A percentile compares a stretch with the other conserved stretches of the same genome.
phyloP scores from a whole-genome alignment of 2,113 vertebrate species.

The Tringa solitaria region DNA sequence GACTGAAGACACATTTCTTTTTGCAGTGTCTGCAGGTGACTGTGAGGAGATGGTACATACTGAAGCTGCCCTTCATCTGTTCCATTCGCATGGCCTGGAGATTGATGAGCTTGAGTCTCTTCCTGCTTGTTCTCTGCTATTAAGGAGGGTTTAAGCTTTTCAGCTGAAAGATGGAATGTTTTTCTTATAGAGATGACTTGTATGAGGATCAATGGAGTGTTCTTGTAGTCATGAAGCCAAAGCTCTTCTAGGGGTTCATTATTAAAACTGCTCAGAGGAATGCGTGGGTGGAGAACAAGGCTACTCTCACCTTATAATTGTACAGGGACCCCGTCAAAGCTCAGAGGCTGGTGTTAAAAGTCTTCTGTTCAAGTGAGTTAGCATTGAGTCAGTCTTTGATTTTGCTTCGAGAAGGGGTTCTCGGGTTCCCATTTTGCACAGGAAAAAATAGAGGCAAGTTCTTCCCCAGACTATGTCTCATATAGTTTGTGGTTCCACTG shows the following conservation, averaged over 20 bases:
- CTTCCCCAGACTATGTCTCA: neutral
- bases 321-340: fast-evolving
- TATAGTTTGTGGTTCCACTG: neutral
- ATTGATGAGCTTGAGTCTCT: neutral
- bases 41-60: neutral
- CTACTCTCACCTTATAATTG: neutral
- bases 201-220: neutral
- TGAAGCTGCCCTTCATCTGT: neutral
- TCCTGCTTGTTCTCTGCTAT: neutral
- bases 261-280: neutral
- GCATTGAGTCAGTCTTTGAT: neutral
- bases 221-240: neutral
- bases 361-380: neutral
- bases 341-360: neutral
- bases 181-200: neutral
- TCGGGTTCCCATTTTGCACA: neutral
- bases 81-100: neutral
- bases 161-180: neutral
- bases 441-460: neutral
- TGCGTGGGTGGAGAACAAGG: neutral
- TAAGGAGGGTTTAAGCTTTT: neutral
- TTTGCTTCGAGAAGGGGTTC: fast-evolving
- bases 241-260: neutral
- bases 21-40: neutral
- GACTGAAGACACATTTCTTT: neutral